These are phyloP conservation scores for Meda fulgida DNA, from an alignment of 2,797 vertebrate genomes.

Conservation along the genomic window DNA sequence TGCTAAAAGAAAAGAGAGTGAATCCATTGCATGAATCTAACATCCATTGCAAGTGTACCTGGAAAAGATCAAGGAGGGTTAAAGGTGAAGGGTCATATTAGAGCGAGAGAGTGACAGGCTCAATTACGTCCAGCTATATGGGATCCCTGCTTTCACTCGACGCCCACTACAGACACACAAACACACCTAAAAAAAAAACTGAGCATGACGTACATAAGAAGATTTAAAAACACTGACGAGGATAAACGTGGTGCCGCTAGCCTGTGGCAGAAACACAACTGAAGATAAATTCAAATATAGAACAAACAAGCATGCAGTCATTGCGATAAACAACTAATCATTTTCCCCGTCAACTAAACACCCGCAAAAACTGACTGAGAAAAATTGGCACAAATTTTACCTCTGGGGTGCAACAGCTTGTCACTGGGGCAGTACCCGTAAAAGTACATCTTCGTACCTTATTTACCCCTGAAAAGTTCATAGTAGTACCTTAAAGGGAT, in stretches of 20 bases:
- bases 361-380: too few relatives aligned
- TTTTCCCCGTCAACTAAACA: background rate
- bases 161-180: background rate
- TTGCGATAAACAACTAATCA: background rate
- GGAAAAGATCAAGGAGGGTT: background rate
- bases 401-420: background rate
- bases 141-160: background rate
- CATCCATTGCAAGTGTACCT: background rate
- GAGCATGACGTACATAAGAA: background rate
- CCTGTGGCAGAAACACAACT: background rate
- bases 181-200: background rate
- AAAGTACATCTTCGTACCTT: background rate
- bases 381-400: accelerated
- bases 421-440: background rate
- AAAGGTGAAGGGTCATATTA: conserved; percentile 13
- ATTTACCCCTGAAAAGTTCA: background rate
- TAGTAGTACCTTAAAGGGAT: background rate
- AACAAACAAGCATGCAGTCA: background rate
- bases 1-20: background rate
- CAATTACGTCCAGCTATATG: background rate
- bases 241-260: background rate
- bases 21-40: background rate
- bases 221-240: background rate
- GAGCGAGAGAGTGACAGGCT: conserved; percentile 4
- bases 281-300: background rate